phyloP scores from a whole-genome alignment of 2,113 vertebrate genomes.

The Alaudala cheleensis region DNA sequence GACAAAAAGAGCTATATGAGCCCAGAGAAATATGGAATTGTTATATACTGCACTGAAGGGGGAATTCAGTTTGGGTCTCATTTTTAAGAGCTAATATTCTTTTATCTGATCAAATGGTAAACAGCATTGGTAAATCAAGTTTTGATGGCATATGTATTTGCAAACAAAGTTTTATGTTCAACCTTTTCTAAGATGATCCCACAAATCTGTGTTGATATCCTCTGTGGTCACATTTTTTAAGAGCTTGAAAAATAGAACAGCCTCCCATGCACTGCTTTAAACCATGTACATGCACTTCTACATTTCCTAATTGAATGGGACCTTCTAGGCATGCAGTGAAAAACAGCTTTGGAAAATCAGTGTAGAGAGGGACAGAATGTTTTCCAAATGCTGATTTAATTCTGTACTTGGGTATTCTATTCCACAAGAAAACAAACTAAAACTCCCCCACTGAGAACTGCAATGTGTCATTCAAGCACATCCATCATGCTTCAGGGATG shows the following conservation, averaged over 20 bases:
- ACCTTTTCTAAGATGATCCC: slow-evolving; percentile 31
- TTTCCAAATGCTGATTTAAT: slow-evolving; percentile 47
- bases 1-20: not conserved
- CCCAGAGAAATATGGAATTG: not conserved
- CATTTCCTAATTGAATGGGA: slow-evolving; percentile 47
- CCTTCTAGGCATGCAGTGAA: slow-evolving; percentile 15
- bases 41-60: not conserved
- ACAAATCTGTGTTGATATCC: slow-evolving; percentile 50
- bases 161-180: slow-evolving; percentile 58
- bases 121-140: slow-evolving; percentile 45
- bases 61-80: slow-evolving; percentile 47
- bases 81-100: slow-evolving; percentile 61
- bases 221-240: slow-evolving; percentile 40
- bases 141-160: slow-evolving; percentile 45
- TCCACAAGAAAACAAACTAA: slow-evolving; percentile 2
- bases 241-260: slow-evolving; percentile 7
- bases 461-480: not conserved
- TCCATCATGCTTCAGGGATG: not conserved
- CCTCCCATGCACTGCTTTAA: not conserved
- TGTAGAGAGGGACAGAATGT: not conserved
- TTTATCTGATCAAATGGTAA: slow-evolving; percentile 67
- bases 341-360: slow-evolving; percentile 20
- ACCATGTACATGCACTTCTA: not conserved
- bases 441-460: not conserved
- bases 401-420: not conserved